These are phyloP conservation scores for Ornithorhynchus anatinus DNA, from an alignment of 2,113 vertebrate species.

Conservation along the genomic window DNA sequence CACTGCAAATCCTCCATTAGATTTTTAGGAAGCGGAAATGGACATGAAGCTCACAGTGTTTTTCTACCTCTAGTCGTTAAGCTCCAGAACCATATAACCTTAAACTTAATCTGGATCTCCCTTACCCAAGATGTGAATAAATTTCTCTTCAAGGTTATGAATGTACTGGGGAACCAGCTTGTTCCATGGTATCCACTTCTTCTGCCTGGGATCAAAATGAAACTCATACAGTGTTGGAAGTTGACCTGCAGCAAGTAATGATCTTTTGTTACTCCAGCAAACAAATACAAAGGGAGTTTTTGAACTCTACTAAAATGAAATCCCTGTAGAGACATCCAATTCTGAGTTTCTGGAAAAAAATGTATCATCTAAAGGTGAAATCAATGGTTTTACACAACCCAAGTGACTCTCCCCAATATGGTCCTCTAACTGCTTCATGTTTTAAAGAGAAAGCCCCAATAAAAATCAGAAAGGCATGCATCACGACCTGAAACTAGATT, in stretches of 20 bases:
- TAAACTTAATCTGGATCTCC: not conserved
- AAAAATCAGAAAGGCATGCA: not conserved
- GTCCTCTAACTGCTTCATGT: no score
- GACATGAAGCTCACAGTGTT: rapidly evolving
- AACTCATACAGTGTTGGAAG: constrained; percentile 91
- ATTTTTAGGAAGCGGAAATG: no score
- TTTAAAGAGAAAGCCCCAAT: not conserved
- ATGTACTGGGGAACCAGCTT: constrained; percentile 83
- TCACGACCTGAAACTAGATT: no score
- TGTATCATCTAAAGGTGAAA: no score
- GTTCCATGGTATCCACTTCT: constrained; percentile 89
- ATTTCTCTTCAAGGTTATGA: constrained; percentile 78
- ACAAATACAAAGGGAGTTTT: not conserved
- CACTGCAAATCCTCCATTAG: not conserved
- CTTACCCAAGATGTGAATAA: constrained; percentile 91
- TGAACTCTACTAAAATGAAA: rapidly evolving
- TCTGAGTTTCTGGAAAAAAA: no score
- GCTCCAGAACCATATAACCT: rapidly evolving
- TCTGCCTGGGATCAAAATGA: constrained; percentile 81
- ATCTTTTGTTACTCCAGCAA: not conserved
- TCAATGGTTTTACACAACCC: no score
- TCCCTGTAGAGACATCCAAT: no score
- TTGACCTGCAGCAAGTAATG: constrained; percentile 70
- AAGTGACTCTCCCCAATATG: no score
- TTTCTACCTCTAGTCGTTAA: rapidly evolving